These are phyloP conservation scores for Eptesicus fuscus DNA, from an alignment of 2,113 vertebrate species.

Conservation along the genomic window DNA sequence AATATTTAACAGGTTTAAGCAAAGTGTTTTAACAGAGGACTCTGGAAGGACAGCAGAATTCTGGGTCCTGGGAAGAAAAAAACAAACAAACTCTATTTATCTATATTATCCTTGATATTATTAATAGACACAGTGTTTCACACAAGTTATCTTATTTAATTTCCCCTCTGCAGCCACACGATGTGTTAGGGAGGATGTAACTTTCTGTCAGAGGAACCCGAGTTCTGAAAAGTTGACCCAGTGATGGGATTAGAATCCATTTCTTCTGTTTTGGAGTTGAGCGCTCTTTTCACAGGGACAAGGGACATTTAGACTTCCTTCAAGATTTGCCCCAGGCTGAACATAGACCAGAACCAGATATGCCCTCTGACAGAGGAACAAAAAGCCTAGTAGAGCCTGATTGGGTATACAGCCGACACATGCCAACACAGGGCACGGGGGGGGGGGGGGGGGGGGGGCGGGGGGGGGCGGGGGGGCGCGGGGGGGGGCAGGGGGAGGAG, in stretches of 20 bases:
- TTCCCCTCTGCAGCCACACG: neutral
- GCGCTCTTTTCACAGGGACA: neutral
- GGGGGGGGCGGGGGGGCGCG: no score
- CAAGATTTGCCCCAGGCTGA: neutral
- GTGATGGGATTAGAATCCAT: neutral
- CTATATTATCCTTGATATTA: neutral
- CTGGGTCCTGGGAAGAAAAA: neutral
- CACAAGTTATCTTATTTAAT: neutral
- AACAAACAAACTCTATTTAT: neutral
- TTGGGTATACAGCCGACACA: fast-evolving
- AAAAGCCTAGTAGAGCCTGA: neutral
- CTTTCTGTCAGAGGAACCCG: fast-evolving
- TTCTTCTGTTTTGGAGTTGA: neutral
- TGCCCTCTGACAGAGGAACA: neutral
- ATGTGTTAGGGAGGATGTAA: fast-evolving
- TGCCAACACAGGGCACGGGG: no score
- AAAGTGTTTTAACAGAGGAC: neutral
- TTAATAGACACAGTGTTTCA: neutral
- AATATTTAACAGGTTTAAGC: neutral
- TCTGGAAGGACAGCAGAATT: neutral
- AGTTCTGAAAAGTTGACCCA: neutral
- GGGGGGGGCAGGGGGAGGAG: fast-evolving
- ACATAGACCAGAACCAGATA: neutral
- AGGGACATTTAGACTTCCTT: neutral
- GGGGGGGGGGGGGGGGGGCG: no score